Base-by-base conservation (phyloP, 2,797 vertebrate species). In the Sphenodon punctatus region DNA sequence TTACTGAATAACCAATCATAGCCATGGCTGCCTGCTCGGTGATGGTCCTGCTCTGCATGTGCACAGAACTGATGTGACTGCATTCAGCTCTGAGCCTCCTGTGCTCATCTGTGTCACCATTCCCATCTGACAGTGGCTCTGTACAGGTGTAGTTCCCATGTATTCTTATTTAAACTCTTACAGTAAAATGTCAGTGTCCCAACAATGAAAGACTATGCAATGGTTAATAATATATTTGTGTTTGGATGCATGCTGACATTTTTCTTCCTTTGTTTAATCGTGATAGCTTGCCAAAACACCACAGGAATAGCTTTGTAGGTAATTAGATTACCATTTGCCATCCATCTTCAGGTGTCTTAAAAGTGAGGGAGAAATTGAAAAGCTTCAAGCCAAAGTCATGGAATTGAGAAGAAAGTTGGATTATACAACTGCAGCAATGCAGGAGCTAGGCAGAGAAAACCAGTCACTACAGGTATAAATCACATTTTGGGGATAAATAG, bases 371-470 rank as follows among this genome's bases (percentile, higher is more conserved):
- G 98, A 99, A 94, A 98, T 98, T 15, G 98, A 99, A 95, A 99
- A 99, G 77, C 97, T 99, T 88, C 98, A 99, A 94, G 94, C 96
- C 91, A 99, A 98, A 95, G 93, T 97, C 73, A 77, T 97, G 91
- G 99, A 99, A 85, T 90, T 98, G 94, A 96, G 98, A 84, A 97
- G 98, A 90, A 99, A 99, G 90, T 91, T 99, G 92, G 98, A 99
- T 8, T 98, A 99, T 89, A 99, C 98, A 3, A 99, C 98, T 1
- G 98, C 98, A 15, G 99, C 99, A 55, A 99, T 99, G 96, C 98
- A 99, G 94, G 99, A 99, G 83, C 97, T 99, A 43, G 99, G 99
- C 89, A 92, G 98, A 82, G 99, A 99, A 92, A 99, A 99, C 92
- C 98, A 99, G 88, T 98, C 98, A 4, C 96, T 99, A 38, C 98